Conservation (phyloP, 2,113 vertebrate species). For the Procavia capensis region DNA sequence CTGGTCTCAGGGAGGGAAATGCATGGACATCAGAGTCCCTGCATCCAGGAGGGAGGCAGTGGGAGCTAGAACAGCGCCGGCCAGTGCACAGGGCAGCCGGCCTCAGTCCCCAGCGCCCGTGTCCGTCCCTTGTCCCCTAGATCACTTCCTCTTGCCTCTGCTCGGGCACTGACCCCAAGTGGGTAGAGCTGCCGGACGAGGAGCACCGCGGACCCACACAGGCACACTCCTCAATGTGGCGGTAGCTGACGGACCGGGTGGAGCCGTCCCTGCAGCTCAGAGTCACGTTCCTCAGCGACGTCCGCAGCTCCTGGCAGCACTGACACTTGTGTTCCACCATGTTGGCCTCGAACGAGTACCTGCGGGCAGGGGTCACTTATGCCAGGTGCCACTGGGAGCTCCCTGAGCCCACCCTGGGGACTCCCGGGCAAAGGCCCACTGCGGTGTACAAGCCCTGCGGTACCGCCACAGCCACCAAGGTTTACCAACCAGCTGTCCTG, state of each 20-base stretch:
- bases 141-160: not conserved
- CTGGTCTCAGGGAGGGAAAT: accelerated
- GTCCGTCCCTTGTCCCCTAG: not conserved
- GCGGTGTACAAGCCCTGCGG: accelerated
- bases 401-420: accelerated
- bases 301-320: constrained; percentile 86
- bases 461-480: too few species aligned
- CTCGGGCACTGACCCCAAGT: accelerated
- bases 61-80: accelerated
- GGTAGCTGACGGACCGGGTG: constrained; percentile 74
- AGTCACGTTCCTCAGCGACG: constrained; percentile 75
- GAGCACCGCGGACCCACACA: constrained; percentile 78
- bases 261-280: constrained; percentile 79
- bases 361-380: constrained; percentile 61
- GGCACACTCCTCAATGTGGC: constrained; percentile 84
- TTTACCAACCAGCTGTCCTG: not conserved
- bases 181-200: accelerated
- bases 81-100: not conserved
- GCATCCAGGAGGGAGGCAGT: accelerated
- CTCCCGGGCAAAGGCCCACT: accelerated
- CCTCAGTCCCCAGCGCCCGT: not conserved
- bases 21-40: not conserved
- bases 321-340: constrained; percentile 74
- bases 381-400: accelerated
- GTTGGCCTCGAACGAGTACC: constrained; percentile 82